Percentiles rank a stretch among this genome's conserved stretches.
phyloP scores from a whole-genome alignment of 2,113 vertebrate species.

The Megalops atlanticus region DNA sequence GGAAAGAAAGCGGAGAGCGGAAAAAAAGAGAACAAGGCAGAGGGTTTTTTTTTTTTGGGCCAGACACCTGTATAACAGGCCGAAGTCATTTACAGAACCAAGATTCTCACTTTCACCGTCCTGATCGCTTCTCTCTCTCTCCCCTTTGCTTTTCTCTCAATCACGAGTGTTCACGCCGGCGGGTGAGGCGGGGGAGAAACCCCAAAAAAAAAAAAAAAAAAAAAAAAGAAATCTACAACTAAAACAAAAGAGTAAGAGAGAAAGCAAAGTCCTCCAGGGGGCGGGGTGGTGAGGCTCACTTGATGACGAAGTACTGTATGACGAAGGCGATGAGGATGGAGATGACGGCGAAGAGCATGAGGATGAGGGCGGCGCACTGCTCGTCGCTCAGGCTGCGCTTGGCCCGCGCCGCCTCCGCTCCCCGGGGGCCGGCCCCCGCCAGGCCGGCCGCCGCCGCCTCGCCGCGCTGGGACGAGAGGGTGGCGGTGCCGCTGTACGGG shows the following conservation, averaged over 20 bases:
- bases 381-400: conserved; percentile 85
- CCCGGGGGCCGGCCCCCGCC: conserved; percentile 67
- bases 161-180: too few species aligned
- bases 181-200: neutral
- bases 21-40: conserved; percentile 36
- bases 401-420: conserved; percentile 70
- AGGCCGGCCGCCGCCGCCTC: conserved; percentile 63
- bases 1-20: neutral
- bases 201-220: neutral
- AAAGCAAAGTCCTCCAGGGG: neutral
- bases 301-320: conserved; percentile 98
- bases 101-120: too few species aligned
- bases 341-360: conserved; percentile 90
- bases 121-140: too few species aligned
- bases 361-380: conserved; percentile 93
- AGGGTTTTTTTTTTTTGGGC: neutral
- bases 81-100: too few species aligned
- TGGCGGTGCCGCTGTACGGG: conserved; percentile 86
- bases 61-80: too few species aligned
- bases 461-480: conserved; percentile 81
- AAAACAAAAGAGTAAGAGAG: neutral
- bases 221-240: conserved; percentile 15
- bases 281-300: conserved; percentile 67
- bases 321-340: conserved; percentile 95
- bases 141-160: too few species aligned